Conservation (phyloP, 2,113 vertebrate species). For the Holacanthus passer region DNA sequence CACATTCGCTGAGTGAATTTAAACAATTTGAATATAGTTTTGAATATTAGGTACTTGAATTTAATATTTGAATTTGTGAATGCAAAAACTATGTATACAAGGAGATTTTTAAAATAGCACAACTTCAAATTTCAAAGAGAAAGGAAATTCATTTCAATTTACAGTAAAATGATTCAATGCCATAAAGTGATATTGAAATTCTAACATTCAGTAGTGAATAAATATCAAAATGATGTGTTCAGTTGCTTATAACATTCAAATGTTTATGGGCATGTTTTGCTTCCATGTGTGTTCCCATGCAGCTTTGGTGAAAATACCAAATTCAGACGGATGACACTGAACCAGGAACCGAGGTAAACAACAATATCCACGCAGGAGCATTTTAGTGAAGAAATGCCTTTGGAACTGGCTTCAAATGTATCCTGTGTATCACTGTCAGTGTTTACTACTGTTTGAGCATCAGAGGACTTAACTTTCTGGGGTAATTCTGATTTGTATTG, state of each 20-base stretch:
- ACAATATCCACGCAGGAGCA: no score
- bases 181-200: not conserved
- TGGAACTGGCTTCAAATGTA: not conserved
- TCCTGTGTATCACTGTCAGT: not conserved
- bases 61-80: not conserved
- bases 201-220: not conserved
- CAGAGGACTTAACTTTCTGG: not conserved
- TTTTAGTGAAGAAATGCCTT: not conserved
- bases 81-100: not conserved
- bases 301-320: not conserved
- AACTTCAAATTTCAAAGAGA: not conserved
- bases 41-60: not conserved
- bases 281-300: not conserved
- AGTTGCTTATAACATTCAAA: not conserved
- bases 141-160: not conserved
- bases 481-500: not conserved
- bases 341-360: not conserved
- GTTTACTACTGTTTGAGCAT: not conserved
- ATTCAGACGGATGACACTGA: not conserved
- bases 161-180: not conserved
- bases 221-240: not conserved
- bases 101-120: not conserved
- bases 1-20: not conserved
- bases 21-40: not conserved
- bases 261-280: not conserved